Base-by-base conservation (phyloP, 2,888 invertebrate species). In the Drosophila pseudotakahashii region DNA sequence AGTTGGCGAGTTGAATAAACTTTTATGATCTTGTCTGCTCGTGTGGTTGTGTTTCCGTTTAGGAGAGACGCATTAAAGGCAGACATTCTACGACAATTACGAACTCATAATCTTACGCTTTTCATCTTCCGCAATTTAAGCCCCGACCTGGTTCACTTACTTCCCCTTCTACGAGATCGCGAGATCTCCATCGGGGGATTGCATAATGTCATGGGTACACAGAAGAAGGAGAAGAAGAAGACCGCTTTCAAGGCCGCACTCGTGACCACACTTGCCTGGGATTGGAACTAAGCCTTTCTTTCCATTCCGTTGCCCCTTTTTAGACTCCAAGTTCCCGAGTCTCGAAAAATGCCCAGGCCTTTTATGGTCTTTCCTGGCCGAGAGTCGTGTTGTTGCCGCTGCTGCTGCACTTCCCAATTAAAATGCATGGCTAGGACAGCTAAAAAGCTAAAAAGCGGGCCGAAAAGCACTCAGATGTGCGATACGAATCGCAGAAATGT, bases 401-500 rank as follows among this genome's bases (percentile, higher is more conserved):
- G 23, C 23, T 7, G 16, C 58, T 66, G 78, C 67, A 61, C 47
- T 78, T 58, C 61, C 74, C 83, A 83, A 88, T 83, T 83, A 85
- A 83, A 88, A 72, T 71, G 77, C 75, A 59, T 30, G 68, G 53
- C 85, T 79, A 75, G 79, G 88, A 82, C 70, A 70, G 67, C 67
- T 55, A 42, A 55, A 44, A 64, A 30, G 53, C 53, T 55, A 39
- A 55, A 44, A 64, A 30, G 53, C 53, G 30, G 30, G 9, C 53
- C 37, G 34, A 30, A 66, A 73, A 73, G 47, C 74, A 64, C 71
- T 70, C 64, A 63, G 67, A 69, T 73, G 69, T 70, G 69, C 62
- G 87, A 83, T 86, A 69, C 52, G 44, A 62, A 76, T 74, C 59
- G 57, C 52, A 48, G 36, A 32, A 58, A 58, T 50, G 58, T 39